These are phyloP conservation scores for Epirrhoe tristata DNA, from an alignment of 2,888 invertebrate species.

Conservation along the genomic window DNA sequence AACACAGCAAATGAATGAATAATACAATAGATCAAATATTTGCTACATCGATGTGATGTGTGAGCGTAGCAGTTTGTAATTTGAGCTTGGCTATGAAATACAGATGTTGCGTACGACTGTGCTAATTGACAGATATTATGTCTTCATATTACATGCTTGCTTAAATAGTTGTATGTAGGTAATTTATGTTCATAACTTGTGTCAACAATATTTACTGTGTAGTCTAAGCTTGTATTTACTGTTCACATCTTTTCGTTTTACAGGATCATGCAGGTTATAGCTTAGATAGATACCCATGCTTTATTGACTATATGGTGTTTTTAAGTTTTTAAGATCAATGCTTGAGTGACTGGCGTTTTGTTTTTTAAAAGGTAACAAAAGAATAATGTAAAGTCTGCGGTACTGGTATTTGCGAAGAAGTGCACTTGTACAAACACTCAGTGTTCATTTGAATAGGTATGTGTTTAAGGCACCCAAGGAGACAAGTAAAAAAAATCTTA, in stretches of 20 bases:
- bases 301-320: no score
- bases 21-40: constrained; percentile 29
- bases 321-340: no score
- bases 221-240: not conserved
- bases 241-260: not conserved
- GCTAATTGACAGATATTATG: not conserved
- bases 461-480: constrained; percentile 2
- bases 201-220: constrained; percentile 1
- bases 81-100: constrained; percentile 11
- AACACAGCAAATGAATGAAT: constrained; percentile 24
- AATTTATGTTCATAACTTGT: constrained; percentile 1
- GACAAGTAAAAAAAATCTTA: constrained; percentile 12
- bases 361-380: constrained; percentile 5
- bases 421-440: constrained; percentile 23
- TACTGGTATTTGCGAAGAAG: constrained; percentile 19
- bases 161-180: not conserved
- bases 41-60: constrained; percentile 20
- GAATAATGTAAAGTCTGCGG: not conserved
- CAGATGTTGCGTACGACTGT: constrained; percentile 5
- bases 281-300: no score
- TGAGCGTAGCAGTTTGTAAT: constrained; percentile 16
- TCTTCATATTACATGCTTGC: not conserved
- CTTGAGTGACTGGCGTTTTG: not conserved
- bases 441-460: constrained; percentile 11
- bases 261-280: not conserved